Evolutionary conservation across 2,113 vertebrate species (phyloP).

Genomic region (Cricetomys ansorgei): DNA sequence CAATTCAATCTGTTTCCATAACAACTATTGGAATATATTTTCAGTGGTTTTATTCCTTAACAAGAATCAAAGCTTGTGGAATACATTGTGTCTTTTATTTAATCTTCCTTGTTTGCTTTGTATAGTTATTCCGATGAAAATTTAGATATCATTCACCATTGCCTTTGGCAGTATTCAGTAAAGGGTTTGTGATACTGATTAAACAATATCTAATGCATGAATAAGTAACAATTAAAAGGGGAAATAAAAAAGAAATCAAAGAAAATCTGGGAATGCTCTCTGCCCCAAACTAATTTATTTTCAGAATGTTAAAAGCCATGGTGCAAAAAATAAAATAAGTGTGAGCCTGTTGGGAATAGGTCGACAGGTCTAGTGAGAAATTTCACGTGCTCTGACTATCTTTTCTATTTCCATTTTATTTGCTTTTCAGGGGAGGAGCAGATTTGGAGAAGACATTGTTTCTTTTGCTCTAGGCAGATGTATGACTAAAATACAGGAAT

Average conservation of each 20-base stretch:
- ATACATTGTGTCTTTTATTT: constrained; percentile 52
- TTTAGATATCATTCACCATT: constrained; percentile 38
- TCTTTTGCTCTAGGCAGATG: neutral
- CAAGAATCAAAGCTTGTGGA: constrained; percentile 61
- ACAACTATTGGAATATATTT: constrained; percentile 65
- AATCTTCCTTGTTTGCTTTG: constrained; percentile 57
- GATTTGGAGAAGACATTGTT: neutral
- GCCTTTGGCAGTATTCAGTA: constrained; percentile 39
- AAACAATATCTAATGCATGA: constrained; percentile 29
- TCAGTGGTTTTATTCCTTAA: constrained; percentile 60
- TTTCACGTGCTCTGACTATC: neutral
- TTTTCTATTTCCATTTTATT: constrained; percentile 20
- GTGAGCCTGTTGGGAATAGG: constrained; percentile 19
- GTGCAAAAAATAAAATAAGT: constrained; percentile 14
- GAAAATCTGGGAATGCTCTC: neutral
- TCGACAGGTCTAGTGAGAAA: constrained; percentile 33
- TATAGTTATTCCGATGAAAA: constrained; percentile 64
- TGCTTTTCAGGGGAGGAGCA: constrained; percentile 10
- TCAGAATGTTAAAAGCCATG: constrained; percentile 12
- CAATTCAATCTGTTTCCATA: constrained; percentile 72
- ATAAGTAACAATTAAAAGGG: constrained; percentile 57
- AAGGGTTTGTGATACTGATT: constrained; percentile 12
- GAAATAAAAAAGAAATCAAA: neutral
- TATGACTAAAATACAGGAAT: neutral
- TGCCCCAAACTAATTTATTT: constrained; percentile 13